These are phyloP conservation scores for Nymphalis io DNA, from an alignment of 1,140 invertebrate species.

Conservation along the genomic window DNA sequence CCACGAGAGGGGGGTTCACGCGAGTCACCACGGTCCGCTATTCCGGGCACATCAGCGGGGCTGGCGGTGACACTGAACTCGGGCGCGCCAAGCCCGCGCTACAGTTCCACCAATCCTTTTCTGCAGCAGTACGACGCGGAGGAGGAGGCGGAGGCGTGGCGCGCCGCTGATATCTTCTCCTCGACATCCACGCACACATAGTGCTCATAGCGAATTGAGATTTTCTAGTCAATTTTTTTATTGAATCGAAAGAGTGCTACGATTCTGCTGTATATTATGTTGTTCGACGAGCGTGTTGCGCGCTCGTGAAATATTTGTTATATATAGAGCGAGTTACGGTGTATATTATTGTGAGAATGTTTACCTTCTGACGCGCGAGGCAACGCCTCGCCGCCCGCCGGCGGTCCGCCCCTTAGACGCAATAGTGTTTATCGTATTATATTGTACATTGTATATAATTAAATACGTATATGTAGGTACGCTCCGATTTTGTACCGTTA, in stretches of 20 bases:
- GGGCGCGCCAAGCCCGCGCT: constrained; percentile 69
- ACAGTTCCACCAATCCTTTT: constrained; percentile 83
- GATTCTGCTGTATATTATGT: constrained; percentile 78
- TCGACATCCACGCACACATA: constrained; percentile 73
- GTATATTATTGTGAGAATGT: constrained; percentile 78
- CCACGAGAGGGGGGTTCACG: constrained; percentile 56
- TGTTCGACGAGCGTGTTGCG: constrained; percentile 72
- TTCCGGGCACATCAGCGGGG: constrained; percentile 82
- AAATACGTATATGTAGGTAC: constrained; percentile 71
- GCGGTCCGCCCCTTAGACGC: constrained; percentile 60
- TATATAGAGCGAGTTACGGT: constrained; percentile 77
- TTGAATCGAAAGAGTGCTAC: constrained; percentile 76
- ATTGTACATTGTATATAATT: constrained; percentile 79
- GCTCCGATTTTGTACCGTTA: constrained; percentile 69
- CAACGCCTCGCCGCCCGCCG: constrained; percentile 57
- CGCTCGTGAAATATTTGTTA: constrained; percentile 75
- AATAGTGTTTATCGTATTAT: constrained; percentile 69
- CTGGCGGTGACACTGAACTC: constrained; percentile 81
- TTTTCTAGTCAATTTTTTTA: constrained; percentile 80
- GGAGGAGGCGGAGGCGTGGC: constrained; percentile 75
- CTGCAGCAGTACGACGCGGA: constrained; percentile 81
- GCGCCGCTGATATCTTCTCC: constrained; percentile 73
- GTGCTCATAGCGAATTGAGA: constrained; percentile 75
- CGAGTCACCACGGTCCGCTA: constrained; percentile 69
- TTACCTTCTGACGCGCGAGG: constrained; percentile 68